Percentiles rank a stretch among this genome's conserved stretches.
phyloP scores from a whole-genome alignment of 92 coral and sea anemone species.

The Siderastrea radians region DNA sequence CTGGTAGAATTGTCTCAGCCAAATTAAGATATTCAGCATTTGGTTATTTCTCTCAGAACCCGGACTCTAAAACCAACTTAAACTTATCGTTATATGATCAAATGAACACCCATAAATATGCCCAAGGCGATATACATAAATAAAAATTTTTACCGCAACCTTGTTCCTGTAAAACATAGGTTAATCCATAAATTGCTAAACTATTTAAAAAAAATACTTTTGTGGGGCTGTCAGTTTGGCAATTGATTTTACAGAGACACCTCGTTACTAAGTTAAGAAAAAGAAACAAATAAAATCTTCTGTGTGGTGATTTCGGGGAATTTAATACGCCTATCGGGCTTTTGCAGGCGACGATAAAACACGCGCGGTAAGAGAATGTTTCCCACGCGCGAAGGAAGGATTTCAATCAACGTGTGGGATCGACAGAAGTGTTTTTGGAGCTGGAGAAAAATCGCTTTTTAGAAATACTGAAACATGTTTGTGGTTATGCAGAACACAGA shows the following conservation, averaged over 20 bases:
- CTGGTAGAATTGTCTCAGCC: not conserved
- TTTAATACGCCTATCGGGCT: not conserved
- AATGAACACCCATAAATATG: not conserved
- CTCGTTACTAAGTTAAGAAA: not conserved
- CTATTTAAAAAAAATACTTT: not conserved
- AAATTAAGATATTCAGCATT: not conserved
- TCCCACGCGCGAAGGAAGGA: not conserved
- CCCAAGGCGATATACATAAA: conserved; percentile 2
- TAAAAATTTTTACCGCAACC: not conserved
- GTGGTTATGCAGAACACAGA: not conserved
- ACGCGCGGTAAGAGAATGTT: not conserved
- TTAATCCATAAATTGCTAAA: not conserved
- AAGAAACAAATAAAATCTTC: not conserved
- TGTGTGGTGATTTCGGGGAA: conserved; percentile 10
- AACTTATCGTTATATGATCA: not conserved
- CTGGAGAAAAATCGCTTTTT: not conserved
- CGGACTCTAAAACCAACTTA: not conserved
- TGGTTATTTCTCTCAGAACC: not conserved
- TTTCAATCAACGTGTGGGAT: not conserved
- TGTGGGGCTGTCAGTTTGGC: not conserved
- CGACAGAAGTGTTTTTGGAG: not conserved
- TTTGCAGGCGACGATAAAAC: conserved; percentile 4
- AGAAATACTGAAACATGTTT: not conserved
- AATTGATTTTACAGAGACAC: not conserved
- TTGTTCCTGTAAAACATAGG: not conserved